Evolutionary conservation across 2,113 vertebrate species (phyloP).

Genomic region (Calypte anna): DNA sequence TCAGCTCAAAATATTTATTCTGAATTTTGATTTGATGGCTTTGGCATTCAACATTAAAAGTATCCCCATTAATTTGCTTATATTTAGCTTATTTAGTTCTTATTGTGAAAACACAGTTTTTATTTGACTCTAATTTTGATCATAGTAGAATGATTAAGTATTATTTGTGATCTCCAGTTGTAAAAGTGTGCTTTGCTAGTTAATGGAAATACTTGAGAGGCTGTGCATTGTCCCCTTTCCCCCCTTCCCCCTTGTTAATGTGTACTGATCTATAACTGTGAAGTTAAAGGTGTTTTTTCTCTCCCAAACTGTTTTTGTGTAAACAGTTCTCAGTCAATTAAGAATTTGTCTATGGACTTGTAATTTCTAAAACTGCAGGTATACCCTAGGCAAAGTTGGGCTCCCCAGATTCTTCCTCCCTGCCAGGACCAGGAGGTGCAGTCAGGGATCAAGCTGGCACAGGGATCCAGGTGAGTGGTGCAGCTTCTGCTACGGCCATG

Average conservation of each 20-base stretch:
- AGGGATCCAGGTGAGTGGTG: not conserved
- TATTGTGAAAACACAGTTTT: not conserved
- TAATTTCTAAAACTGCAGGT: not conserved
- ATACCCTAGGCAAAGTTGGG: not conserved
- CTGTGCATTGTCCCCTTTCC: not conserved
- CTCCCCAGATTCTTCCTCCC: not conserved
- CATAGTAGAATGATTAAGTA: not conserved
- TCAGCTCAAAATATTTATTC: not conserved
- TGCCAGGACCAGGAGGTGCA: not conserved
- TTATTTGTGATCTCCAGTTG: not conserved
- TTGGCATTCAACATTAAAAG: not conserved
- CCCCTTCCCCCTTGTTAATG: not conserved
- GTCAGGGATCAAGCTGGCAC: not conserved
- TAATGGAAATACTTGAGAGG: not conserved
- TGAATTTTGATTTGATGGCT: not conserved
- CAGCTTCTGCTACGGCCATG: not conserved
- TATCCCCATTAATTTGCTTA: not conserved
- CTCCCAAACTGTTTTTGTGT: not conserved
- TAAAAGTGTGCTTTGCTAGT: not conserved
- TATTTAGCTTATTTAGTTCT: not conserved
- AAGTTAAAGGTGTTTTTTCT: not conserved
- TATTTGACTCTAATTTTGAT: not conserved
- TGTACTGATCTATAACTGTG: not conserved
- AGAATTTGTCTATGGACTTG: not conserved
- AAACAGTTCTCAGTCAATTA: not conserved